Evolutionary conservation across 2,888 invertebrate genomes (phyloP).

Genomic region (Platycheirus rosarum): DNA sequence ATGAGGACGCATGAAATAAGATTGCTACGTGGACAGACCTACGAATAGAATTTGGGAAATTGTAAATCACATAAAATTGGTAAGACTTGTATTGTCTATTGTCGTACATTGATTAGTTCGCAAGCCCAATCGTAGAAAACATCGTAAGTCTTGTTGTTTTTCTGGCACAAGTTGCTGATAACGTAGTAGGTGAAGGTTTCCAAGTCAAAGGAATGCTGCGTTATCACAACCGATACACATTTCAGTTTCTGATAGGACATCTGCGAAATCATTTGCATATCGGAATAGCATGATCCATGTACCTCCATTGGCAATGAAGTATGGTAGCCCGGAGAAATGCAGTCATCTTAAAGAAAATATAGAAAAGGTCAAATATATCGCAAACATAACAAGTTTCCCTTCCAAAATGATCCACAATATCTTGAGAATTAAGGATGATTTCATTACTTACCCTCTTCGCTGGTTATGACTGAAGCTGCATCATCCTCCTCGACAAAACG

Average conservation of each 20-base stretch:
- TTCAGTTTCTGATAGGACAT: slow-evolving; percentile 81
- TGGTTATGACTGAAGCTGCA: slow-evolving; percentile 82
- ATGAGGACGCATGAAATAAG: slow-evolving; percentile 80
- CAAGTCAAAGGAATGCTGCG: slow-evolving; percentile 82
- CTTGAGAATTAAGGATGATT: no score
- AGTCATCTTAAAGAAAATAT: slow-evolving; percentile 79
- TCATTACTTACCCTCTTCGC: slow-evolving; percentile 81
- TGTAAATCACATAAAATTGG: neutral
- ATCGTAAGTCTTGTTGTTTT: slow-evolving; percentile 82
- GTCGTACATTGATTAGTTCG: slow-evolving; percentile 80
- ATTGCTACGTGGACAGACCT: slow-evolving; percentile 81
- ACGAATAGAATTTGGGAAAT: neutral
- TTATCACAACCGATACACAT: slow-evolving; percentile 81
- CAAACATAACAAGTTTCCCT: no score
- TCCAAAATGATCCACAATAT: no score
- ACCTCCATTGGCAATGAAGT: slow-evolving; percentile 82
- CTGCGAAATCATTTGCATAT: slow-evolving; percentile 83
- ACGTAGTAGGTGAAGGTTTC: slow-evolving; percentile 82
- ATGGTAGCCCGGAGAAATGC: slow-evolving; percentile 82
- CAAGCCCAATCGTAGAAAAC: slow-evolving; percentile 83
- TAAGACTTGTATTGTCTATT: neutral
- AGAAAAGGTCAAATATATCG: no score
- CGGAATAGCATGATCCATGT: slow-evolving; percentile 82
- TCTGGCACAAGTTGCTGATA: slow-evolving; percentile 82
- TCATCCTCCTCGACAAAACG: slow-evolving; percentile 83